Evolutionary conservation across 2,113 vertebrate species (phyloP), one percentile per base, ranked within the genome.

Genomic region (Triplophysa dalaica): DNA sequence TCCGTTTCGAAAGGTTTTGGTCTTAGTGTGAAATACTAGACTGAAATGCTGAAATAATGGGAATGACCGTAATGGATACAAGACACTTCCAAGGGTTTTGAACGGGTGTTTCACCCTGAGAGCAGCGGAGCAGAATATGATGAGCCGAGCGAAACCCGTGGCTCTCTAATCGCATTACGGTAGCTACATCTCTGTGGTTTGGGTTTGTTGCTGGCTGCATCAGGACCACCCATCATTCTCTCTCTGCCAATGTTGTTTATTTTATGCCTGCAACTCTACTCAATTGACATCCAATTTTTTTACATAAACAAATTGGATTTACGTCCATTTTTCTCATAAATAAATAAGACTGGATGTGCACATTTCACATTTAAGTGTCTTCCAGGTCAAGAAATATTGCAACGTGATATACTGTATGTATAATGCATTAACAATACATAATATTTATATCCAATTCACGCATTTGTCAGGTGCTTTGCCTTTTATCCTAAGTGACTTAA

Each of bases 221-320:
- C n/a, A 75, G 45, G 56, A 75, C 38, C 72, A 75, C 72, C 72
- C 21, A 61, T 24, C 54, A 7, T 16, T 58, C 19, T 58, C n/a
- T 58, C 54, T 17, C 8, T 21, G 45, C 41, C 58, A 63, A 11
- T 58, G 22, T 0, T 17, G 33, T 43, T 29, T 41, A 62, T 12
- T 75, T 26, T 10, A 75, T 17, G 14, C 4, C 8, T 75, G 0
- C 54, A 60, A 41, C 41, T 43, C 54, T 56, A n/a, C 14, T 50
- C 13, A 0, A 8, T 50, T 50, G 14, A 50, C 2, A 50, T 50
- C 48, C 16, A 0, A 14, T 24, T 38, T 38, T 38, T 38, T 38
- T 29, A 29, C 3, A 29, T 29, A 29, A 29, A 0, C 29, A 29
- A 4, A 29, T 29, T 29, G 29, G 29, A 29, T 29, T 29, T 29